These are phyloP conservation scores for Alauda arvensis DNA, from an alignment of 2,797 vertebrate genomes.

Conservation along the genomic window DNA sequence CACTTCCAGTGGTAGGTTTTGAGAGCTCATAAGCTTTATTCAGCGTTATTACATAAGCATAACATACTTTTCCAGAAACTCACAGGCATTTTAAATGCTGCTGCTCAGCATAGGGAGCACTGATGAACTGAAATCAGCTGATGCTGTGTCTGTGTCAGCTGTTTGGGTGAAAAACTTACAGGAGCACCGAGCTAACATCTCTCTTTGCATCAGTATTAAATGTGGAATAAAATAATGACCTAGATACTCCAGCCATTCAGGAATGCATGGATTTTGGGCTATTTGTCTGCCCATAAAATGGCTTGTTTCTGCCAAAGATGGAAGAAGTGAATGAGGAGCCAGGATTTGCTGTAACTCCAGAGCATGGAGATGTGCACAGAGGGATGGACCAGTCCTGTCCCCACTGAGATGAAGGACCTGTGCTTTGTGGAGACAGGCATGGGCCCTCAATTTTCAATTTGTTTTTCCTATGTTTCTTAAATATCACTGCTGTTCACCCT, in stretches of 20 bases:
- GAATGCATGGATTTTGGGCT: not conserved
- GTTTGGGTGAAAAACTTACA: not conserved
- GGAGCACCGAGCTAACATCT: not conserved
- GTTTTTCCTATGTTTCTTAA: not conserved
- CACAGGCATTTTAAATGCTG: not conserved
- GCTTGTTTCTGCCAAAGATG: not conserved
- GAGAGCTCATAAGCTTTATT: constrained; percentile 65
- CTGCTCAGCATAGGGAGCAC: not conserved
- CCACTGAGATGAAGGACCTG: not conserved
- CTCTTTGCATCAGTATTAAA: not conserved
- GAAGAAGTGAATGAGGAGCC: not conserved
- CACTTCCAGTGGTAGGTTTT: not conserved
- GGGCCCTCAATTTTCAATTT: not conserved
- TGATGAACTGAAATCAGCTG: not conserved
- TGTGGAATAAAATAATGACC: not conserved
- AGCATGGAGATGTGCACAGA: not conserved
- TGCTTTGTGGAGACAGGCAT: not conserved
- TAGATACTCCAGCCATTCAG: not conserved
- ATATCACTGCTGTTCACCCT: not conserved
- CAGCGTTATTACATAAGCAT: constrained; percentile 23
- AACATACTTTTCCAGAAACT: constrained; percentile 23
- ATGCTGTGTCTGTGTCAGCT: not conserved
- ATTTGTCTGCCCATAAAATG: not conserved
- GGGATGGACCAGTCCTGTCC: not conserved
- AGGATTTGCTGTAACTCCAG: not conserved